Base-by-base conservation (phyloP, 2,113 vertebrate genomes). In the Psittacara wagleri region DNA sequence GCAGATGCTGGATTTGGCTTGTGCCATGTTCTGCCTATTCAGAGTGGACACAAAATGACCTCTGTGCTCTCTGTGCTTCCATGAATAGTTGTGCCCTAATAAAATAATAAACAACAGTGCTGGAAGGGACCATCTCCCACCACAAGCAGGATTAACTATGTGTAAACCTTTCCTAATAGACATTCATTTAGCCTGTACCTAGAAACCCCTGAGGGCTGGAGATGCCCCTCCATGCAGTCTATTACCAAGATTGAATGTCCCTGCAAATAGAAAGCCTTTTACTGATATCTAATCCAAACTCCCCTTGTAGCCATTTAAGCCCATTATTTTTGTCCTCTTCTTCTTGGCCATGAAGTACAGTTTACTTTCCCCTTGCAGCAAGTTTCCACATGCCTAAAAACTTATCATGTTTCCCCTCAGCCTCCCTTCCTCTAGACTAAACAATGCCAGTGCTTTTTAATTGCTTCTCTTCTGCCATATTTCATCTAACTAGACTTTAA, bases 381-480 rank as follows among this genome's bases (percentile, higher is more conserved):
- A 64, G 44, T 55, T 75, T 94, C 78, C 57, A 78, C 92, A 74
- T 74, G 82, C 62, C 37, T 94, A 54, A 90, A 77, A 86, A 16
- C 46, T 89, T 96, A 92, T 67, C 88, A 66, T 0, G 0, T 55
- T 39, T 95, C 51, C 29, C 25, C 37, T 93, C 51, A 78, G 55
- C 16, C 68, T 92, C 43, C 46, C 92, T 92, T 80, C 67, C 54
- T 59, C 83, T 72, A 94, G 91, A 90, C 83, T 92, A 93, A 96
- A 95, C 94, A 93, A 59, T 1, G 0, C 18, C 35, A 13, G 18
- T 23, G 61, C 27, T 80, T 83, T 80, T 92, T 35, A 73, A 79
- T 80, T 3, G 0, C 78, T 48, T 73, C 20, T 41, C 17, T 93
- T 86, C 62, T 1, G 0, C 16, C 20, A 10, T 76, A 88, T 83